A percentile compares a stretch with the other conserved stretches of the same genome.
Conservation (phyloP, 2,888 invertebrate genomes). For the Willowsia nigromaculata region DNA sequence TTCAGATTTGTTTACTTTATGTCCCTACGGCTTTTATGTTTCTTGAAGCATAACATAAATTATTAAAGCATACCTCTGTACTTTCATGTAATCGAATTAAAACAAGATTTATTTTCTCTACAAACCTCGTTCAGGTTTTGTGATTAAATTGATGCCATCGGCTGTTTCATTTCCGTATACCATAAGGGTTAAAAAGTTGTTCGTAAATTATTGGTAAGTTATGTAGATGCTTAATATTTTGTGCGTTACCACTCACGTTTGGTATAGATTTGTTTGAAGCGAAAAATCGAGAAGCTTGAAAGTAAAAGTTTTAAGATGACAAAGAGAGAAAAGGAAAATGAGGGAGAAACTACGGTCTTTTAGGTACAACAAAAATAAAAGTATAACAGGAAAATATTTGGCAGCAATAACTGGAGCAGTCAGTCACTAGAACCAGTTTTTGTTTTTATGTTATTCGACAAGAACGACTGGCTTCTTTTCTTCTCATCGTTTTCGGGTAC, state of each 20-base stretch:
- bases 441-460: constrained; percentile 13
- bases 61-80: too few species aligned
- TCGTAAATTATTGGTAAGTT: neutral
- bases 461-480: neutral
- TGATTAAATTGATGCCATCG: constrained; percentile 18
- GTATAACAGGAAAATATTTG: constrained; percentile 53
- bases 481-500: neutral
- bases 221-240: too few species aligned
- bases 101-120: neutral
- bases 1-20: too few species aligned
- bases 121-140: neutral
- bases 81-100: neutral
- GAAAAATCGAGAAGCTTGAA: constrained; percentile 7
- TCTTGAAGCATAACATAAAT: too few species aligned
- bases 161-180: neutral
- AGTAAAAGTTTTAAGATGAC: neutral
- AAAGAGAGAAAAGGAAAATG: neutral
- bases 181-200: neutral
- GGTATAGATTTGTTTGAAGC: too few species aligned
- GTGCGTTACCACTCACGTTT: too few species aligned
- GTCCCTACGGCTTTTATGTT: too few species aligned
- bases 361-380: neutral
- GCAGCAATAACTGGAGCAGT: constrained; percentile 56
- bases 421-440: constrained; percentile 42
- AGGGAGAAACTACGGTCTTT: neutral